Evolutionary conservation across 2,888 invertebrate species (phyloP).

Genomic region (Priapulus caudatus): DNA sequence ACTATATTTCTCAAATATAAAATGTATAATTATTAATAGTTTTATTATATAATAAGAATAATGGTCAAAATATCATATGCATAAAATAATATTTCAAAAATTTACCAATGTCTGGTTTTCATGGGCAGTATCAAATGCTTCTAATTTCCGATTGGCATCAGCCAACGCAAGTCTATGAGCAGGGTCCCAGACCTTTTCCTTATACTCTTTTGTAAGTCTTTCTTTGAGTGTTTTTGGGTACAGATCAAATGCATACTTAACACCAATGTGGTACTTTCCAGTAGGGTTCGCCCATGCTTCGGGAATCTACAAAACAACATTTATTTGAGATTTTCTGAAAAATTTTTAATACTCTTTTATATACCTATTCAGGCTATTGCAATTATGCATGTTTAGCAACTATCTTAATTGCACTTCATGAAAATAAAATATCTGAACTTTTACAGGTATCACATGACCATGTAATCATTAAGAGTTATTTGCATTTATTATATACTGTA

Average conservation of each 20-base stretch:
- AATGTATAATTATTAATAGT: constrained; percentile 6
- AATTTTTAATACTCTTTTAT: too few species aligned
- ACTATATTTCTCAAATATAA: constrained; percentile 11
- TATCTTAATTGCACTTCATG: too few species aligned
- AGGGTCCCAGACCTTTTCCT: constrained; percentile 72
- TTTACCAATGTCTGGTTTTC: constrained; percentile 35
- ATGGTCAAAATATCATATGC: too few species aligned
- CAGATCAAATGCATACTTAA: constrained; percentile 69
- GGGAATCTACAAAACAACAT: constrained; percentile 53
- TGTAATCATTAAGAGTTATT: not conserved
- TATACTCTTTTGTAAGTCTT: constrained; percentile 56
- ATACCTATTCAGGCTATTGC: too few species aligned
- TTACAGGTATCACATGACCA: constrained; percentile 1
- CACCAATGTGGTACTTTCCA: constrained; percentile 71
- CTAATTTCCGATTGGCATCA: constrained; percentile 59
- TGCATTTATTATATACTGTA: too few species aligned
- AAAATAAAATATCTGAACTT: too few species aligned
- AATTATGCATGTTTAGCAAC: too few species aligned
- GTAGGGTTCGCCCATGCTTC: constrained; percentile 66
- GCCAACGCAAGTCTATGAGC: constrained; percentile 65
- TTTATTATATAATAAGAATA: constrained; percentile 5
- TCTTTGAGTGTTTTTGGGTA: constrained; percentile 74
- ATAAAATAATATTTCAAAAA: too few species aligned
- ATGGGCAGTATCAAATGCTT: constrained; percentile 54
- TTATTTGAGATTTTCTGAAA: too few species aligned